phyloP scores from a whole-genome alignment of 2,113 vertebrate genomes.

The Gavialis gangeticus region DNA sequence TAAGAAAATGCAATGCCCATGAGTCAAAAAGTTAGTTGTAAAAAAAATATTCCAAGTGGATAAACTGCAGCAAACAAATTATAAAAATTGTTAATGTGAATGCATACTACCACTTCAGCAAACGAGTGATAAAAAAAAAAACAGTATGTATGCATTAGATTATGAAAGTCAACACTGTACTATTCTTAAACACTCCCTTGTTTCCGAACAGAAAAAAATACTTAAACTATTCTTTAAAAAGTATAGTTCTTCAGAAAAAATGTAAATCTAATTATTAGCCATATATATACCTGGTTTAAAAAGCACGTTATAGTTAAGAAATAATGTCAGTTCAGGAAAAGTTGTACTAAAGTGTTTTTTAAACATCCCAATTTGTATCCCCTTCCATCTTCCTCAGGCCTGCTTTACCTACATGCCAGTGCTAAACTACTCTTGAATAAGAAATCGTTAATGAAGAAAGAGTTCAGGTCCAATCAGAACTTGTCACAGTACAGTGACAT shows the following conservation, averaged over 20 bases:
- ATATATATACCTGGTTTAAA: not conserved
- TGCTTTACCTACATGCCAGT: not conserved
- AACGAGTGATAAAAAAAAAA: constrained; percentile 10
- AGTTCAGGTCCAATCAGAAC: not conserved
- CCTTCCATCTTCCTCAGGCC: constrained; percentile 25
- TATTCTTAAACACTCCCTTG: not conserved
- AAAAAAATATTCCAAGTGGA: not conserved
- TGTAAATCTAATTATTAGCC: not conserved
- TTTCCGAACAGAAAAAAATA: not conserved
- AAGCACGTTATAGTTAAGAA: not conserved
- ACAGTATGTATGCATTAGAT: fast-evolving
- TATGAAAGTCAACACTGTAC: constrained; percentile 1
- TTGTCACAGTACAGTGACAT: not conserved
- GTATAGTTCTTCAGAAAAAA: not conserved
- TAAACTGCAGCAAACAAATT: not conserved
- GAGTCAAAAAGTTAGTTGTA: not conserved
- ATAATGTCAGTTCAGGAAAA: fast-evolving
- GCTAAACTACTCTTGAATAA: not conserved
- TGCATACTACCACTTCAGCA: not conserved
- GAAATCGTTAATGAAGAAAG: not conserved
- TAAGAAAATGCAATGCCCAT: not conserved
- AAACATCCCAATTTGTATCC: not conserved
- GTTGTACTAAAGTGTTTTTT: not conserved
- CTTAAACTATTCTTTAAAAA: constrained; percentile 6
- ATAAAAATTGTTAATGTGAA: not conserved